phyloP scores from a whole-genome alignment of 2,113 vertebrate species.

The Aleadryas rufinucha region DNA sequence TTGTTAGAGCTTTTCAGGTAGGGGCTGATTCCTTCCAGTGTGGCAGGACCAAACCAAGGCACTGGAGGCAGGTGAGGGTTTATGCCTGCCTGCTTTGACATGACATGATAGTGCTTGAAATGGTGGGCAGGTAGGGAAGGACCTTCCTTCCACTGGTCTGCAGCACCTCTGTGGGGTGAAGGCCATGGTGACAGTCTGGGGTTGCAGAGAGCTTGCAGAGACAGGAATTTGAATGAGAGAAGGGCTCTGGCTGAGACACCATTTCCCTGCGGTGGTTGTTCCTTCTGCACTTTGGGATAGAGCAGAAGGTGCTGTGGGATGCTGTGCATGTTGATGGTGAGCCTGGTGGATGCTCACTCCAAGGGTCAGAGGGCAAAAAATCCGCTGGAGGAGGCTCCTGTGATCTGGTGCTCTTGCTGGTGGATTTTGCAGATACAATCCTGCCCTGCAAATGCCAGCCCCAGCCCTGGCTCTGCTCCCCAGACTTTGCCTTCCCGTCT shows the following conservation, averaged over 20 bases:
- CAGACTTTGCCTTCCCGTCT: not conserved
- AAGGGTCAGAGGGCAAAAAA: not conserved
- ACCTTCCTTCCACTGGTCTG: not conserved
- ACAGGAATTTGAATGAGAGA: not conserved
- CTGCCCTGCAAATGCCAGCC: not conserved
- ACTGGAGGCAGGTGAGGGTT: not conserved
- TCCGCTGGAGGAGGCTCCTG: not conserved
- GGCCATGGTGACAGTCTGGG: not conserved
- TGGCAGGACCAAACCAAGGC: not conserved
- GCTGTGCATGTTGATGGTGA: not conserved
- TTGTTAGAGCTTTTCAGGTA: not conserved
- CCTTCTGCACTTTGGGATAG: not conserved
- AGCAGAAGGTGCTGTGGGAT: not conserved
- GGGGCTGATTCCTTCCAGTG: rapidly evolving
- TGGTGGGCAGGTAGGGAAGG: not conserved
- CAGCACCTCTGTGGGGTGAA: not conserved
- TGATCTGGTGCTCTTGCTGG: not conserved
- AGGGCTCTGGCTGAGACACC: not conserved
- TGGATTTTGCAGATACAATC: not conserved
- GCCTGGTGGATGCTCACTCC: not conserved
- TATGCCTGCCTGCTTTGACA: not conserved
- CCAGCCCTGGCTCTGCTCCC: not conserved
- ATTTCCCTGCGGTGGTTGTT: not conserved
- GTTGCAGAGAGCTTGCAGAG: not conserved
- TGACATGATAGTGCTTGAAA: not conserved